Evolutionary conservation across 2,797 vertebrate genomes (phyloP), one percentile per base, ranked within the genome.

Genomic region (Gymnothorax reevesii): DNA sequence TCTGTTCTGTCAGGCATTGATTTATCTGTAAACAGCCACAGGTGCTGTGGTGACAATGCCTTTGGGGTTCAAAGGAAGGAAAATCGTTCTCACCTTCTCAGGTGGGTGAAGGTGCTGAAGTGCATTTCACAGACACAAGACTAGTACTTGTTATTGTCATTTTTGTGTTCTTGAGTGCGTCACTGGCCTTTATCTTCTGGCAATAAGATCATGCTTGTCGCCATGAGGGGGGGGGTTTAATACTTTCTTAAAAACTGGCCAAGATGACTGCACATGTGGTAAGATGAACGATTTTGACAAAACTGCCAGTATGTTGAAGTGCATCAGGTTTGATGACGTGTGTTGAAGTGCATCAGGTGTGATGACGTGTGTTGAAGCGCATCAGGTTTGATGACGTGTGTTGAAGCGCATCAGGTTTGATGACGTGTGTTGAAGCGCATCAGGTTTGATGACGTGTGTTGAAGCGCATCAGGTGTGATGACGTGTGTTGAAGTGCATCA

Each of bases 1-100:
- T 94, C 93, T 94, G 93, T 92, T 92, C 89, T 86, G 88, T 86
- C 85, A 89, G 84, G 90, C 88, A 89, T 91, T 79, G 86, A 92
- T 86, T 54, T 88, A 92, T 92, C 87, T 88, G 90, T 83, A 85
- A 88, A 89, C 87, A 42, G 89, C 88, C 89, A 92, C 91, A 92
- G 92, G 90, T 93, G 88, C 84, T 88, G 49, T 83, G 85, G 85
- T 87, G 88, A 88, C 87, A 86, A 54, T 80, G 71, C 10, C 10
- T 42, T 54, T 52, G 15, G 75, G 49, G 42, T 20, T 13, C 42
- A 79, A 79, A 79, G 22, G 25, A 54, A 79, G 54, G 77, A 80
- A 54, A 52, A 55, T 55, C 0, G 55, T 55, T 80, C 55, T 80
- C 22, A 80, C 77, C 77, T 80, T 22, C 55, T 80, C 77, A 22